A percentile compares a stretch with the other conserved stretches of the same genome.
Conservation (phyloP, 2,797 vertebrate genomes). For the Malacoraja senta region DNA sequence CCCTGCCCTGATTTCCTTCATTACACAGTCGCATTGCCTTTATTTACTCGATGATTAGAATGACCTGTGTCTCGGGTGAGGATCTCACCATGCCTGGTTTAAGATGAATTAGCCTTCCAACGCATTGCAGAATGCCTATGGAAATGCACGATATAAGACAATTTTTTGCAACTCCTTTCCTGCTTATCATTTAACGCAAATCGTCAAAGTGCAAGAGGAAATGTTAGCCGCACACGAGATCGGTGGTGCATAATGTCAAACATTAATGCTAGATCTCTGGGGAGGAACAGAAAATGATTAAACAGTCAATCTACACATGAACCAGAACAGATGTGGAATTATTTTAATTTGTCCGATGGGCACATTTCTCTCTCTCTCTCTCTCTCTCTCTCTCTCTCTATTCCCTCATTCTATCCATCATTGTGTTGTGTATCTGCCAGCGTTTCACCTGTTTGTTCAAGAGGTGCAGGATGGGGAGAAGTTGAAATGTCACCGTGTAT, state of each 20-base stretch:
- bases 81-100: not conserved
- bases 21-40: not conserved
- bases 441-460: not conserved
- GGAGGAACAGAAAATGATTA: slow-evolving; percentile 34
- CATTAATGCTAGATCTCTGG: slow-evolving; percentile 34
- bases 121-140: not conserved
- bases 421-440: not conserved
- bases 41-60: slow-evolving; percentile 12
- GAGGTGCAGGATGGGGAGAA: not conserved
- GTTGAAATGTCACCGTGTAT: not conserved
- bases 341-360: slow-evolving; percentile 29
- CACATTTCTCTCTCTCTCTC: not conserved
- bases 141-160: not conserved
- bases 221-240: slow-evolving; percentile 4
- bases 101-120: not conserved
- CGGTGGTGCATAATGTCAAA: slow-evolving; percentile 25
- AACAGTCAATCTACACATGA: slow-evolving; percentile 31
- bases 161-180: not conserved
- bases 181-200: slow-evolving; percentile 15
- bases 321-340: slow-evolving; percentile 11
- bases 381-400: too few relatives aligned
- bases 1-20: not conserved
- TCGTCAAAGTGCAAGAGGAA: not conserved
- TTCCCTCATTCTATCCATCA: not conserved
- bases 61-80: not conserved